Evolutionary conservation across 1,140 invertebrate species (phyloP).

Genomic region (Drosophila prosaltans): DNA sequence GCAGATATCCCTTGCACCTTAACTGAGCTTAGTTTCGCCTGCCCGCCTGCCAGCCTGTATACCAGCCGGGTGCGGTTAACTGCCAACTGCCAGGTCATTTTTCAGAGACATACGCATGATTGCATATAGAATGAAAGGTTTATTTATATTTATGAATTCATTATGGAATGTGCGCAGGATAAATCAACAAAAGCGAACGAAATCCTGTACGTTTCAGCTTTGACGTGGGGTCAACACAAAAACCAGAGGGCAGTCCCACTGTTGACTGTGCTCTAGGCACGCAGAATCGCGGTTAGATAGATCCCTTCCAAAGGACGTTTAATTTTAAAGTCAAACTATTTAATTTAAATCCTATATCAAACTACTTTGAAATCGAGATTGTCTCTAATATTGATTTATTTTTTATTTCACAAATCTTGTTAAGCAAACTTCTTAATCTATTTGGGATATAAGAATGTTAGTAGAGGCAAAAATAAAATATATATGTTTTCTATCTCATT

Average conservation of each 20-base stretch:
- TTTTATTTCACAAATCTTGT: too few relatives aligned
- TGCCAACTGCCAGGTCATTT: constrained; percentile 23
- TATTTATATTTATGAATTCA: constrained; percentile 79
- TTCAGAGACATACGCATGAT: constrained; percentile 64
- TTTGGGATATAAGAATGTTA: too few relatives aligned
- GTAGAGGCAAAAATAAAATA: too few relatives aligned
- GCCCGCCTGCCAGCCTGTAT: background rate
- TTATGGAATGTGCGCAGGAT: constrained; percentile 47
- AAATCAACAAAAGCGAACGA: background rate
- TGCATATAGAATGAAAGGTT: constrained; percentile 67
- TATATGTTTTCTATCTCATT: too few relatives aligned
- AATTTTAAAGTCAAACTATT: background rate
- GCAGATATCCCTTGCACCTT: background rate
- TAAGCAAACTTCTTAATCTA: too few relatives aligned
- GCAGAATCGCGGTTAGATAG: background rate
- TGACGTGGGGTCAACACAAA: constrained; percentile 1
- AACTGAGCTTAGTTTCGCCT: background rate
- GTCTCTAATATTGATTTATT: too few relatives aligned
- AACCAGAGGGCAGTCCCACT: background rate
- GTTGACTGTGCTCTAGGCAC: background rate
- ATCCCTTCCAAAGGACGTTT: background rate
- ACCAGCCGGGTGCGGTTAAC: constrained; percentile 8
- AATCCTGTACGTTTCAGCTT: background rate
- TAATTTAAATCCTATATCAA: too few relatives aligned
- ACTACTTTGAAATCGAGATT: too few relatives aligned